Conservation (phyloP, 2,888 invertebrate species). For the Hirtodrosophila cameraria region DNA sequence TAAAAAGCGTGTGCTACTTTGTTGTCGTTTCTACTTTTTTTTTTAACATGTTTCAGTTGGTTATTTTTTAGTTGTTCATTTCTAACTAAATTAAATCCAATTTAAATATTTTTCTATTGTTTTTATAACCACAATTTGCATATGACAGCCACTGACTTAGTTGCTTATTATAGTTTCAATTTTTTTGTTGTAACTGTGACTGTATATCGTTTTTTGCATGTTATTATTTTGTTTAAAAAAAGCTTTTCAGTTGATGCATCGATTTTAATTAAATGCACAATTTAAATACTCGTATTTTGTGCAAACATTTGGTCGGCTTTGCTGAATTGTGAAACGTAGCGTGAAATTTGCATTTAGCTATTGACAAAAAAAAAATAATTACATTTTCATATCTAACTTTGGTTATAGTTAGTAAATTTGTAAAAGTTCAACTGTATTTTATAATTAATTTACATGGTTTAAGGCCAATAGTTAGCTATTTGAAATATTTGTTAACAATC, state of each 20-base stretch:
- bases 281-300: conserved; percentile 4
- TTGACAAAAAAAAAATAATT: too few relatives aligned
- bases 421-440: too few relatives aligned
- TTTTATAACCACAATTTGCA: conserved; percentile 38
- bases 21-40: background rate
- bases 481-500: background rate
- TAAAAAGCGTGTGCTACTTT: too few relatives aligned
- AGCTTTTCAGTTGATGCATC: conserved; percentile 3
- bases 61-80: conserved; percentile 14
- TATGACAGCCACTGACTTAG: conserved; percentile 32
- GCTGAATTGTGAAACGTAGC: background rate
- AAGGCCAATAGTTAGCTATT: background rate
- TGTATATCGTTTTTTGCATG: background rate
- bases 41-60: background rate
- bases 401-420: background rate
- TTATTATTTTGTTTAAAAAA: background rate
- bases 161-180: conserved; percentile 5
- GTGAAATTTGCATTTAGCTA: background rate
- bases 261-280: conserved; percentile 19
- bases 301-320: background rate
- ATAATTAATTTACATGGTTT: too few relatives aligned
- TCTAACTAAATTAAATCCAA: conserved; percentile 9
- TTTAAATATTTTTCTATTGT: background rate
- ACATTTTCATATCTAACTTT: background rate
- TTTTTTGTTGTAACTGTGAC: background rate